A percentile compares a stretch with the other conserved stretches of the same genome.
phyloP scores from a whole-genome alignment of 1,140 invertebrate species.

The Lamellibrachia luymesi region DNA sequence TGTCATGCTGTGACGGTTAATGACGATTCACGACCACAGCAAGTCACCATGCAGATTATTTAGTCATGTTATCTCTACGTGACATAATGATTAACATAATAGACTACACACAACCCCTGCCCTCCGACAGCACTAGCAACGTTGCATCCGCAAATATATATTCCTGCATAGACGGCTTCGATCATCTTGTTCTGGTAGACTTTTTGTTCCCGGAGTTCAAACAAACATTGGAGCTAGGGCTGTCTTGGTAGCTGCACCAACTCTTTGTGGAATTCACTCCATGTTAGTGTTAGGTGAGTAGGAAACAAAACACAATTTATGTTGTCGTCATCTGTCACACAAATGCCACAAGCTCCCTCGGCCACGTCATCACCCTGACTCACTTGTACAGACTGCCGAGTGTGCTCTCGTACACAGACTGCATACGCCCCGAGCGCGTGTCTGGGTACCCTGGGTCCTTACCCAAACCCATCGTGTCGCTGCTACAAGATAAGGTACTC shows the following conservation, averaged over 20 bases:
- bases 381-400: not conserved
- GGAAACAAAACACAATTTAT: no score
- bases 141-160: no score
- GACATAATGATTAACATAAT: not conserved
- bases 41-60: not conserved
- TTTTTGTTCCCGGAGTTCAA: no score
- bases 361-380: not conserved
- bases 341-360: not conserved
- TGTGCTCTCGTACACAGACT: not conserved
- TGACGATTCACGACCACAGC: not conserved
- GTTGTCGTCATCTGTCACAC: no score
- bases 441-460: not conserved
- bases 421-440: not conserved
- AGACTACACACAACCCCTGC: not conserved
- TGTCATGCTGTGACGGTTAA: not conserved
- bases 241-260: no score
- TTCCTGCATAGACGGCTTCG: no score
- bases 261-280: no score
- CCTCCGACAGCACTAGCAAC: no score
- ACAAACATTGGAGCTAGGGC: no score
- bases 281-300: no score
- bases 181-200: no score
- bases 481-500: not conserved
- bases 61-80: not conserved
- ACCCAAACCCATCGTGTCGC: not conserved